Evolutionary conservation across 2,888 invertebrate genomes (phyloP), one percentile per base, ranked within the genome.

Genomic region (Eurytoma californica): DNA sequence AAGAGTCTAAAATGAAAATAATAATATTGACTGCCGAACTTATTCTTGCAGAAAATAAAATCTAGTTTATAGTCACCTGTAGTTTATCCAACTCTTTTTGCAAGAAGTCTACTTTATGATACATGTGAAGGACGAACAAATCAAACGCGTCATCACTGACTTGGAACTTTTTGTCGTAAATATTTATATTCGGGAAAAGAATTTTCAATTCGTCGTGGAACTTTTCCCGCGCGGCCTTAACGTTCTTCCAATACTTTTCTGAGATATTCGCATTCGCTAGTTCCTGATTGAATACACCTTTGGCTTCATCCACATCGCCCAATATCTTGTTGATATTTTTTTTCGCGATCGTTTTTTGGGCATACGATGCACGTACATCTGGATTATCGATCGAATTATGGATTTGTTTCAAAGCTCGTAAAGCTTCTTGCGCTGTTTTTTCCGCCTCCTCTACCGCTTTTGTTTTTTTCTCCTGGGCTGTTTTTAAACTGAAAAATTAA

Each of bases 181-280:
- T 90, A 87, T 95, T 94, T 1, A 95, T 91, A 69, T 93, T 93
- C 0, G 96, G 96, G 85, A 95, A 94, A 60, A 97, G 91, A 72
- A 94, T 93, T 87, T 93, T 92, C 57, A 95, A 91, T 89, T 94
- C 94, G 79, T 94, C 92, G 24, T 92, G 90, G 81, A 94, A 94
- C 84, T 92, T 92, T 83, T 92, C 92, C 3, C 94, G 91, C 0
- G 94, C 93, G 53, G 91, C 88, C 83, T 93, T 92, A 86, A 96
- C 96, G 91, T 96, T 94, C 72, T 94, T 94, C 94, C 97, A 96
- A 87, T 96, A 97, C 85, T 94, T 94, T 82, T 96, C 95, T 20
- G 95, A 93, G 0, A 97, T 91, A 65, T 92, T 92, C 0, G 94
- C 91, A 65, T 91, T 91, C 39, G 92, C 92, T 63, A 91, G 87